Base-by-base conservation (phyloP, 53 echinoderm and acorn worm species). In the Zoroaster sp. region DNA sequence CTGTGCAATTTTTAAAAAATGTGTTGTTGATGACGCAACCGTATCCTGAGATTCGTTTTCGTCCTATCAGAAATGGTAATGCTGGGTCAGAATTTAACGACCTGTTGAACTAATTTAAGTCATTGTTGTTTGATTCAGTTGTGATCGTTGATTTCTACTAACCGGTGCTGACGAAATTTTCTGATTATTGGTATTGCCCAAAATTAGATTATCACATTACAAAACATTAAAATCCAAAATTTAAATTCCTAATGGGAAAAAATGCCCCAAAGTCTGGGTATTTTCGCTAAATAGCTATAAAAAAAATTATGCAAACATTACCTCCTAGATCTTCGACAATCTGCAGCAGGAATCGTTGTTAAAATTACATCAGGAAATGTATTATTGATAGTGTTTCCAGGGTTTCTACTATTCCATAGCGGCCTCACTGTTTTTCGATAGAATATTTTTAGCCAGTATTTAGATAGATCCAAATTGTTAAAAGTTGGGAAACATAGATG, bases 381-480 rank as follows among this genome's bases (percentile, higher is more conserved):
- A 23, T 55, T 55, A 55, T 44, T 21, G 35, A 49, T 76, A 37
- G 41, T 10, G 3, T 32, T 78, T 78, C 38, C 23, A 45, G 30
- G 39, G 35, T 76, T 76, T 55, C 1, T 20, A 59, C 54, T 11
- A 37, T 78, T 78, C 78, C 25, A n/a, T 32, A 36, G 78, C 36
- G 59, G 53, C 54, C 35, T 36, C 54, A 78, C 78, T 36, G 32
- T 51, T 47, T 78, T 78, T 78, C 54, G 32, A 55, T 78, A 80
- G 82, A 81, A 40, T n/a, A n/a, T 59, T 59, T 59, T 80, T 38
- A 80, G n/a, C 13, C 66, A 82, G 66, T 66, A 41, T 82, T 82
- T 82, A 82, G 82, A 63, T 82, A 67, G 78, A 2, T 37, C 35
- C 23, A 49, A 13, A 59, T 78, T 31, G 53, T 40, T 10, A 54